Conservation (phyloP, 2,797 vertebrate genomes). For the Heteromormyrus szaboi region DNA sequence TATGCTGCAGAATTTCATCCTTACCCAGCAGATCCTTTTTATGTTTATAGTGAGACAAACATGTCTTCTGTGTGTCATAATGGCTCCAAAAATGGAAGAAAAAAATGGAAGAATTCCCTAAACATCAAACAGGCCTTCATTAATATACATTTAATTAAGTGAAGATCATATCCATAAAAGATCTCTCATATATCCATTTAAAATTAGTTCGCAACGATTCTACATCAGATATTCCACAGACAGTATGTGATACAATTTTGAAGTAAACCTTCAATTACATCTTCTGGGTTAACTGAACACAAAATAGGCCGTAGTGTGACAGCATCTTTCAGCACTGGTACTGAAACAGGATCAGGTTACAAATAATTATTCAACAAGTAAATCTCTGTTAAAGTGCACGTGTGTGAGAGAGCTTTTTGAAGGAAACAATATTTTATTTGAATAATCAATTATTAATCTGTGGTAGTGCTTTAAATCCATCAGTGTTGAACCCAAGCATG, state of each 20-base stretch:
- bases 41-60: background rate
- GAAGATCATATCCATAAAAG: background rate
- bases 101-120: background rate
- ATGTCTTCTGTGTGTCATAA: background rate
- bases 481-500: background rate
- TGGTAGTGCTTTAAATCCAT: slow-evolving; percentile 1
- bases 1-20: background rate
- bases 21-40: background rate
- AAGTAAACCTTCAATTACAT: background rate
- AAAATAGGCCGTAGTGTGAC: background rate
- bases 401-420: background rate
- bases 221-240: background rate
- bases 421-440: background rate
- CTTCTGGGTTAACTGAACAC: background rate
- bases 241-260: background rate
- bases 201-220: background rate
- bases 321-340: background rate
- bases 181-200: background rate
- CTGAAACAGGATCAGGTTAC: background rate
- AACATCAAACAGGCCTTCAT: background rate
- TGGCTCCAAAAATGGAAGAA: background rate
- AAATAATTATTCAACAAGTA: background rate
- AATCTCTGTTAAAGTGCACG: background rate
- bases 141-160: background rate
- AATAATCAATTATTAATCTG: slow-evolving; percentile 11